These are phyloP conservation scores for Myotis myotis DNA, from an alignment of 2,797 vertebrate species.

Conservation along the genomic window DNA sequence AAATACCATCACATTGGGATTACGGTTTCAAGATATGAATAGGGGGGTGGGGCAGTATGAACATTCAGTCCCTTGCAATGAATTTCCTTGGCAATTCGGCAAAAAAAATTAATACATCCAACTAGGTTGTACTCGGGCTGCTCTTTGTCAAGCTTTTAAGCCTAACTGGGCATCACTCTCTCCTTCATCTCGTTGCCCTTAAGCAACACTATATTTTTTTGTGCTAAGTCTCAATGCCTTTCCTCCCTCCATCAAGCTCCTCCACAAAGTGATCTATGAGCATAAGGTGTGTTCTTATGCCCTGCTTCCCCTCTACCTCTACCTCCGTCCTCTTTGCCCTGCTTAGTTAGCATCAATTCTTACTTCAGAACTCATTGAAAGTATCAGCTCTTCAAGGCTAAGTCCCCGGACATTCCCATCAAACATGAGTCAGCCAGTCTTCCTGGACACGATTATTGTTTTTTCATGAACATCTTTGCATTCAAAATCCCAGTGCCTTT, in stretches of 20 bases:
- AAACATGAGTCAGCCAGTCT: neutral
- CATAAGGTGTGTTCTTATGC: neutral
- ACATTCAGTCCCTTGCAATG: neutral
- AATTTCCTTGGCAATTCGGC: neutral
- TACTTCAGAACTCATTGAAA: neutral
- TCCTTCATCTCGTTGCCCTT: neutral
- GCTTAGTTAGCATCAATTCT: neutral
- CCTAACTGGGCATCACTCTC: neutral
- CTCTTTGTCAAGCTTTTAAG: neutral
- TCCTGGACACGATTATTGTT: neutral
- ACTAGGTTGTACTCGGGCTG: neutral
- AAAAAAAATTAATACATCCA: neutral
- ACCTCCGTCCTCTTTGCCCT: neutral
- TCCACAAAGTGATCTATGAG: neutral
- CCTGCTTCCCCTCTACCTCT: neutral
- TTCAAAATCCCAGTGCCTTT: neutral
- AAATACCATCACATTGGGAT: neutral
- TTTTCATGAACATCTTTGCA: neutral
- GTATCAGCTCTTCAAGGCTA: neutral
- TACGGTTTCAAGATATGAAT: neutral
- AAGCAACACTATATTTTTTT: neutral
- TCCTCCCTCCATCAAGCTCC: neutral
- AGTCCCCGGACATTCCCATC: neutral
- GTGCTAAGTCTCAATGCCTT: neutral
- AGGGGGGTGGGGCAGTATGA: neutral